These are phyloP conservation scores for Glossophaga mutica DNA, from an alignment of 2,797 vertebrate genomes.

Conservation along the genomic window DNA sequence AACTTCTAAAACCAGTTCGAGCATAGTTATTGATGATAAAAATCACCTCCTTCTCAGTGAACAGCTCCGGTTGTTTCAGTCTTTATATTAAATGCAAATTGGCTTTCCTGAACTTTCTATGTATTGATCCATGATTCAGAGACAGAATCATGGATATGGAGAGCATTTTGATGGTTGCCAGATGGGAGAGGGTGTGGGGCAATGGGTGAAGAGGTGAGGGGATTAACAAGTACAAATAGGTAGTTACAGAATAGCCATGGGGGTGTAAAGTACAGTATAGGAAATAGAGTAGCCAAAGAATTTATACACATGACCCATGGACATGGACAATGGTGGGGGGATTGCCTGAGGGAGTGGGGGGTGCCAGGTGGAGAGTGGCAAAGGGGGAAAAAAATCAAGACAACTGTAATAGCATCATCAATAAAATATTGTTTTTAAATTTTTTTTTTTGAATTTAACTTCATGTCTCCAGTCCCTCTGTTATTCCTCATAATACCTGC, in stretches of 20 bases:
- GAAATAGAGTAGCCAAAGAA: neutral
- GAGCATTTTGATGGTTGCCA: neutral
- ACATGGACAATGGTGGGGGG: neutral
- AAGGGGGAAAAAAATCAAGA: neutral
- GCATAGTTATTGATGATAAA: neutral
- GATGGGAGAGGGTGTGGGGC: neutral
- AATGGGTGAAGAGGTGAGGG: neutral
- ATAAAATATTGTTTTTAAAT: neutral
- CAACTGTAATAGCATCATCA: neutral
- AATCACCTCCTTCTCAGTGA: neutral
- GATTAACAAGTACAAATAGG: neutral
- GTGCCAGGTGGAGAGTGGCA: neutral
- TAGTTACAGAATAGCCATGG: neutral
- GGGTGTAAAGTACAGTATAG: neutral
- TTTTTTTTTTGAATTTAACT: neutral
- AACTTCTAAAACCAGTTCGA: neutral
- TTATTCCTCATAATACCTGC: neutral
- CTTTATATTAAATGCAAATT: constrained; percentile 25
- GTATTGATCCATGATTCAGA: neutral
- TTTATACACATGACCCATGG: neutral
- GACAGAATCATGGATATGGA: neutral
- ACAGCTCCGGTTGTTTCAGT: constrained; percentile 21
- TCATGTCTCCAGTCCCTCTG: neutral
- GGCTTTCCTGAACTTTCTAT: constrained; percentile 15
- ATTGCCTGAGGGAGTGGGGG: neutral